These are phyloP conservation scores for Heteromurus nitidus DNA, from an alignment of 2,888 invertebrate species.

Conservation along the genomic window DNA sequence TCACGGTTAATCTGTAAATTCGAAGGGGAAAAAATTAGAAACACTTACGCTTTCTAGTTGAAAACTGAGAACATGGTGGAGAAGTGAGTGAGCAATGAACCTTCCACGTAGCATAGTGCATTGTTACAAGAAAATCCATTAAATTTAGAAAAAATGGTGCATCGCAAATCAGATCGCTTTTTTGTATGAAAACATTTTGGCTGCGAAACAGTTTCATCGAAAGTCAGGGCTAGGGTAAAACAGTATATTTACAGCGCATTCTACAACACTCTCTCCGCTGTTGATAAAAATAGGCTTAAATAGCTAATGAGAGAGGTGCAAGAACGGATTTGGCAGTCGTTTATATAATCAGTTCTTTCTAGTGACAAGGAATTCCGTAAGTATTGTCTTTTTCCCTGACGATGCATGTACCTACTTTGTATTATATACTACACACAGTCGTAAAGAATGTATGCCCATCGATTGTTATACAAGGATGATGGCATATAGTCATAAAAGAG, in stretches of 20 bases:
- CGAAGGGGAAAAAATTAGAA: conserved; percentile 1
- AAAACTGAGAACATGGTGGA: conserved; percentile 6
- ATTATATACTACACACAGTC: conserved; percentile 17
- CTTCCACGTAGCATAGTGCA: background rate
- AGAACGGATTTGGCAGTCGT: conserved; percentile 56
- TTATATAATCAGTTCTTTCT: conserved; percentile 58
- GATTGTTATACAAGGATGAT: conserved; percentile 40
- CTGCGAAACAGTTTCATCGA: background rate
- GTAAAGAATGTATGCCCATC: conserved; percentile 26
- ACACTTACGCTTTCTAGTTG: background rate
- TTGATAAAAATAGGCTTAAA: conserved; percentile 66
- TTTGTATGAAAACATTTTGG: background rate
- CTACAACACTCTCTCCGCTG: background rate
- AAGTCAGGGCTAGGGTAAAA: conserved; percentile 37
- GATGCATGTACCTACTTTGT: conserved; percentile 8
- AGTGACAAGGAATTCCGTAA: conserved; percentile 45
- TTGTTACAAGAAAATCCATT: background rate
- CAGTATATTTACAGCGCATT: conserved; percentile 11
- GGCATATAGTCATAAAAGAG: conserved; percentile 48
- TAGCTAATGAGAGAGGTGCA: conserved; percentile 65
- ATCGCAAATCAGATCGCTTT: conserved; percentile 24
- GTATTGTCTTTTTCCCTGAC: conserved; percentile 38
- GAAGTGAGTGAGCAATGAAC: conserved; percentile 1
- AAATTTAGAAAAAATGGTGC: conserved; percentile 15
- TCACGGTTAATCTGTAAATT: conserved; percentile 29